These are phyloP conservation scores for Drosophila dunni DNA, from an alignment of 1,140 invertebrate species.

Conservation along the genomic window DNA sequence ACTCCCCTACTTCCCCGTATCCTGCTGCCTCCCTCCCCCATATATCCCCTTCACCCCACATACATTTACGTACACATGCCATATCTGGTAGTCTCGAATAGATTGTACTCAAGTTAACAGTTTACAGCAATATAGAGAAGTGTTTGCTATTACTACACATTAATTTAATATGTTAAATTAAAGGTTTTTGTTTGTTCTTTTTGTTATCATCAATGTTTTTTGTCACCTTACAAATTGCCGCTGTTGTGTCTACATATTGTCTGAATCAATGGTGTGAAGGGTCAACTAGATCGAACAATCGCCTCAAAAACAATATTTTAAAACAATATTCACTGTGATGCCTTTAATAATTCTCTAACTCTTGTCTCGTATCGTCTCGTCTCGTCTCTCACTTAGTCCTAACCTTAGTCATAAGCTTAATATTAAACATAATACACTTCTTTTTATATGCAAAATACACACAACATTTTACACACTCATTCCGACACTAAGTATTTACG, in stretches of 20 bases:
- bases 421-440: neutral
- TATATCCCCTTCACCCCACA: no score
- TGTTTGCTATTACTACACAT: no score
- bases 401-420: constrained; percentile 1
- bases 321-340: neutral
- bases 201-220: constrained; percentile 13
- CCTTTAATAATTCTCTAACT: constrained; percentile 4
- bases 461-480: neutral
- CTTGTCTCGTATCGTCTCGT: neutral
- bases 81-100: no score
- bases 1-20: no score
- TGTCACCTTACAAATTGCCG: constrained; percentile 14
- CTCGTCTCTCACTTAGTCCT: neutral
- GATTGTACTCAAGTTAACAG: no score
- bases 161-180: neutral
- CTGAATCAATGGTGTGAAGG: constrained; percentile 25
- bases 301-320: neutral
- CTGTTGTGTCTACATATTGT: constrained; percentile 34
- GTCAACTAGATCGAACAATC: neutral
- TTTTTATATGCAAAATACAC: constrained; percentile 16
- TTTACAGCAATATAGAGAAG: no score
- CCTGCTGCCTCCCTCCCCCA: no score
- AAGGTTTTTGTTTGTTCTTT: constrained; percentile 22
- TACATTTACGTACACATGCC: no score
- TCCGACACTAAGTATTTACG: constrained; percentile 17